Percentiles rank a stretch among this genome's conserved stretches.
phyloP scores from a whole-genome alignment of 1,140 invertebrate species.

The Trialeurodes vaporariorum region DNA sequence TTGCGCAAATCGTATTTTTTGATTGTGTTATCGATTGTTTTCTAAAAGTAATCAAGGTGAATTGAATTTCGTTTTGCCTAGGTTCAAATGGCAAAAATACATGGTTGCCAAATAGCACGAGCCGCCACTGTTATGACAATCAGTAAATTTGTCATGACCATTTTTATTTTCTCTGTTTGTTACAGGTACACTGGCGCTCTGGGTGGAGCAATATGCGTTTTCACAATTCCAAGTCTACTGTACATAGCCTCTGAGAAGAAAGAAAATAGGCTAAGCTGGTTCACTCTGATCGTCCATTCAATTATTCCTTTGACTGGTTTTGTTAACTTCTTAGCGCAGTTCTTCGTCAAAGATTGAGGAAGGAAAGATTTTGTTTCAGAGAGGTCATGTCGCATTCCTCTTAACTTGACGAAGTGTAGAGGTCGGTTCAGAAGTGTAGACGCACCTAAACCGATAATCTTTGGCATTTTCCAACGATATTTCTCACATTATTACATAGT shows the following conservation, averaged over 20 bases:
- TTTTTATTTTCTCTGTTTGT: constrained; percentile 26
- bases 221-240: constrained; percentile 64
- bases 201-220: constrained; percentile 77
- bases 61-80: not conserved
- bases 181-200: constrained; percentile 76
- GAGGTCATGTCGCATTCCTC: too few relatives aligned
- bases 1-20: not conserved
- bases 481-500: too few relatives aligned
- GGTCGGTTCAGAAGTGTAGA: too few relatives aligned
- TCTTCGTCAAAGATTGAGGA: constrained; percentile 45
- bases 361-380: too few relatives aligned
- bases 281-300: constrained; percentile 43
- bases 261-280: constrained; percentile 43
- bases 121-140: too few relatives aligned
- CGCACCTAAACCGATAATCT: too few relatives aligned
- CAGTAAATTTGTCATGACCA: not conserved
- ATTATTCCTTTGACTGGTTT: constrained; percentile 54
- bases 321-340: constrained; percentile 64
- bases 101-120: too few relatives aligned
- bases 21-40: not conserved
- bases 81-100: too few relatives aligned
- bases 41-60: not conserved
- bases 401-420: too few relatives aligned
- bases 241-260: constrained; percentile 53
- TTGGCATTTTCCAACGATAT: too few relatives aligned